These are phyloP conservation scores for Diarsia brunnea DNA, from an alignment of 2,888 invertebrate species.

Conservation along the genomic window DNA sequence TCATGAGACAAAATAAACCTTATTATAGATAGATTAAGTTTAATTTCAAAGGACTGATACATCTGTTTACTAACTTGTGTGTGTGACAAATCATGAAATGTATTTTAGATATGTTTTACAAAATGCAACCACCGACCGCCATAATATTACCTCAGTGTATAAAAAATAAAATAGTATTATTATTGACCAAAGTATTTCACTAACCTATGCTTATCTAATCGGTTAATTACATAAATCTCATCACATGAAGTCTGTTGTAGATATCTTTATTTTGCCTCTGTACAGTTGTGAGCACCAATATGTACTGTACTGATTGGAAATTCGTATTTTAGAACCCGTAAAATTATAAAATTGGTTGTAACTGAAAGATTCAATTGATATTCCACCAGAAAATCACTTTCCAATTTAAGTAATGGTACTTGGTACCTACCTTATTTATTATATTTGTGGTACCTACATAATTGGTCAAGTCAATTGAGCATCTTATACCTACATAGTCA, in stretches of 20 bases:
- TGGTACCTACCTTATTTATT: too few species aligned
- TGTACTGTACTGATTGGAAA: neutral
- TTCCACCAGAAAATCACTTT: neutral
- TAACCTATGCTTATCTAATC: slow-evolving; percentile 26
- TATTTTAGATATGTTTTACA: neutral
- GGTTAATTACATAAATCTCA: slow-evolving; percentile 22
- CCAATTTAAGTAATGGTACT: too few species aligned
- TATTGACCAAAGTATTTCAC: slow-evolving; percentile 24
- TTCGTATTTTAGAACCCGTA: neutral
- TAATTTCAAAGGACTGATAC: slow-evolving; percentile 32
- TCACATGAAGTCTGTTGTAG: neutral
- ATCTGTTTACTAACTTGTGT: slow-evolving; percentile 2
- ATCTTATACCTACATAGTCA: too few species aligned
- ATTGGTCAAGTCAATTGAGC: too few species aligned
- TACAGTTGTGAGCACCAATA: neutral
- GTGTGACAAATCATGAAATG: neutral
- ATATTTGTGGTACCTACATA: too few species aligned
- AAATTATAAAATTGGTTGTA: neutral
- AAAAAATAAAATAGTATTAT: slow-evolving; percentile 31
- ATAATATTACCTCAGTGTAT: slow-evolving; percentile 32
- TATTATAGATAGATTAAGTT: slow-evolving; percentile 14
- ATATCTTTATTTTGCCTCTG: neutral
- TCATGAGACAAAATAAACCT: too few species aligned
- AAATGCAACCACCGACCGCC: slow-evolving; percentile 25
- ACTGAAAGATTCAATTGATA: too few species aligned